phyloP scores from a whole-genome alignment of 2,888 invertebrate genomes.

The Volucella zonaria region DNA sequence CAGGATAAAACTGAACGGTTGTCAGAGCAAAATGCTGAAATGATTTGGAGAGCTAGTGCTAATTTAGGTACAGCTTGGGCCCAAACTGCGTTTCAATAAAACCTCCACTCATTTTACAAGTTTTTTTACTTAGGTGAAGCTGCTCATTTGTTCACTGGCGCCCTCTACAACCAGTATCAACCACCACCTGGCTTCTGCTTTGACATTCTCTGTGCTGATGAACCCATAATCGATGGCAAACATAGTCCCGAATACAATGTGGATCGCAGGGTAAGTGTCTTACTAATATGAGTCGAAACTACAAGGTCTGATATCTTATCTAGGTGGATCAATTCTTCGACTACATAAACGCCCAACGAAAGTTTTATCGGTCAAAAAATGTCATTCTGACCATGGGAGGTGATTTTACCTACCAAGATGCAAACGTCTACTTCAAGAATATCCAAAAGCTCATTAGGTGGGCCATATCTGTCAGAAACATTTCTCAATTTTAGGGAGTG shows the following conservation, averaged over 20 bases:
- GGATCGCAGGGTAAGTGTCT: conserved; percentile 87
- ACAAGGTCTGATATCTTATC: conserved; percentile 19
- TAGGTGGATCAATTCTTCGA: conserved; percentile 85
- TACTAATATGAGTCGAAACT: neutral
- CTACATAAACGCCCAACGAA: conserved; percentile 85
- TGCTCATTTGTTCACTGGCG: conserved; percentile 92
- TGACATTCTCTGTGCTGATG: conserved; percentile 92
- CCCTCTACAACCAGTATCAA: conserved; percentile 90
- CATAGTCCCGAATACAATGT: conserved; percentile 93
- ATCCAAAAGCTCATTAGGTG: conserved; percentile 91
- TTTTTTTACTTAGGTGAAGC: conserved; percentile 83
- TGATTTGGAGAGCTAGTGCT: conserved; percentile 91
- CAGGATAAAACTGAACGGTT: conserved; percentile 89
- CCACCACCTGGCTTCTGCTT: conserved; percentile 97
- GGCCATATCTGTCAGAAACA: neutral
- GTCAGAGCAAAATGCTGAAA: conserved; percentile 87
- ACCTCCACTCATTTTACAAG: neutral
- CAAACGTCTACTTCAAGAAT: conserved; percentile 91
- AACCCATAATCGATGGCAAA: conserved; percentile 93
- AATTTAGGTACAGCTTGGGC: conserved; percentile 84
- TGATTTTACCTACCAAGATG: conserved; percentile 94
- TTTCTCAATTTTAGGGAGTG: conserved; percentile 50
- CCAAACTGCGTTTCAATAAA: neutral
- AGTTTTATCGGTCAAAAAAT: conserved; percentile 87
- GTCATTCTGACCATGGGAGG: conserved; percentile 94